A percentile compares a stretch with the other conserved stretches of the same genome.
These are phyloP conservation scores for Cyrtonyx montezumae DNA, from an alignment of 2,113 vertebrate species.

Conservation along the genomic window DNA sequence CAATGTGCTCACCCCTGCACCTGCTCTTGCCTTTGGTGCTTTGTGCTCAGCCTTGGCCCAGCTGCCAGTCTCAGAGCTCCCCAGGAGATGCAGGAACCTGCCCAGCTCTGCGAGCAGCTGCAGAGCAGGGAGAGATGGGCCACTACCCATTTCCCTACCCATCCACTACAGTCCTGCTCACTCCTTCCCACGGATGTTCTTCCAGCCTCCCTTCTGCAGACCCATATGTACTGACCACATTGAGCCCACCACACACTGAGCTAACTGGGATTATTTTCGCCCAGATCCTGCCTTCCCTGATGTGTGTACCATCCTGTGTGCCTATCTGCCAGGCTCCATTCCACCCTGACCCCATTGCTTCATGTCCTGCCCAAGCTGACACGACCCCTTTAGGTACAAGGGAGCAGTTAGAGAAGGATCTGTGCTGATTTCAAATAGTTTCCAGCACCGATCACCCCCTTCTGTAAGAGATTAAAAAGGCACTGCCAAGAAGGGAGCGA, in stretches of 20 bases:
- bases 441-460: slow-evolving; percentile 26
- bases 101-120: background rate
- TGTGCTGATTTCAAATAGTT: slow-evolving; percentile 19
- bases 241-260: background rate
- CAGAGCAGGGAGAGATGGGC: background rate
- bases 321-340: background rate
- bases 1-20: background rate
- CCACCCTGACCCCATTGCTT: background rate
- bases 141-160: background rate
- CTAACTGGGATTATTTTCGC: too few species aligned
- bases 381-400: background rate
- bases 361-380: accelerated
- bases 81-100: background rate
- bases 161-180: background rate
- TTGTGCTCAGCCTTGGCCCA: background rate
- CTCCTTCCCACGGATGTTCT: background rate
- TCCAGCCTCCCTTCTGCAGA: background rate
- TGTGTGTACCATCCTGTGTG: background rate
- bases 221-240: accelerated
- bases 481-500: background rate
- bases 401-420: background rate
- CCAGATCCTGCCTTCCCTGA: background rate
- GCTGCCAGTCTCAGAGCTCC: background rate
- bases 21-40: slow-evolving; percentile 30
- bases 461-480: slow-evolving; percentile 54